Base-by-base conservation (phyloP, 2,113 vertebrate species). In the Pavo muticus region DNA sequence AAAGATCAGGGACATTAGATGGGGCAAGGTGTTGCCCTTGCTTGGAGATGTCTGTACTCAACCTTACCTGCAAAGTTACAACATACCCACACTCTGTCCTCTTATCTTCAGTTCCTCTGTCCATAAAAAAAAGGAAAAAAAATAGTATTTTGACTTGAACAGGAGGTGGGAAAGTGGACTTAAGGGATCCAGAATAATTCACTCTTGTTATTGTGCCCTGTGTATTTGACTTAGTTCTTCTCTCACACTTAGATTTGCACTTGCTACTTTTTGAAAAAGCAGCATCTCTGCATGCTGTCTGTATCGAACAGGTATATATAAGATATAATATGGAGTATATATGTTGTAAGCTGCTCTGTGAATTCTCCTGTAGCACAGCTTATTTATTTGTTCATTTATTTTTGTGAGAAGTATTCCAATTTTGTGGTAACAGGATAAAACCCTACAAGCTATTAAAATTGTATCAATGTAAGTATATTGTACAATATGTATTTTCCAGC, bases 31-130 rank as follows among this genome's bases (percentile, higher is more conserved):
- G 10, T 67, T 56, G 11, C 25, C 27, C 21, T 84, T 27, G 6
- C 16, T 7, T 30, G 3, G 14, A 23, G 9, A 67, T 60, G 4
- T 50, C 10, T 50, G 45, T 3, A 1, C 2, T 0, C 15, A 50
- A 0, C 19, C 69, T 16, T 47, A 21, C 44, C 32, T 47, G 77
- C 16, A 47, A 32, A 56, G 7, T 44, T 93, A 21, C 27, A 32
- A 21, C 32, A 19, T 2, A 0, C 14, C n/a, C 56, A 42, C 50
- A 30, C 30, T 91, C 63, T 64, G 42, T 35, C 57, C 16, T 76
- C n/a, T 30, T 21, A 48, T 27, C 47, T 76, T 72, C 39, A 65
- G 1, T 35, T 72, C 45, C 13, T 21, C 40, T 76, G 45, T 42
- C 40, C 19, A 64, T 2, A 44, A n/a, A 50, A 32, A 61, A 32